phyloP scores from a whole-genome alignment of 2,113 vertebrate species.

The Hippocampus mohnikei region DNA sequence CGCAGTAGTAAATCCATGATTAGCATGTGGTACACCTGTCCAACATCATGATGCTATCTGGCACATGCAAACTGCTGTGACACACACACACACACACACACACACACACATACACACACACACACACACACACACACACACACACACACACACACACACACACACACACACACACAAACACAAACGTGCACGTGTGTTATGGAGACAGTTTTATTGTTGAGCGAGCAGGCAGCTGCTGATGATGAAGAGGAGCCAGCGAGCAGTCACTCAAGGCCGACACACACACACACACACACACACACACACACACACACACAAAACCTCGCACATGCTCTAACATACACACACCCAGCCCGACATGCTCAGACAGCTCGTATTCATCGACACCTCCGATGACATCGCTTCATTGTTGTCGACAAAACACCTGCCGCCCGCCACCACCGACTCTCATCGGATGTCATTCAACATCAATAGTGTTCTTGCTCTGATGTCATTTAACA shows the following conservation, averaged over 20 bases:
- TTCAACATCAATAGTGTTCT: background rate
- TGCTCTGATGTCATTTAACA: background rate
- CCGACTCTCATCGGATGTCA: background rate
- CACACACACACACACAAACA: slow-evolving; percentile 17
- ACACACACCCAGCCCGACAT: slow-evolving; percentile 48
- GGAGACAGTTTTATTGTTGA: slow-evolving; percentile 69
- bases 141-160: slow-evolving; percentile 17
- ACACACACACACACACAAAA: slow-evolving; percentile 31
- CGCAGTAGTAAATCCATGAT: slow-evolving; percentile 62
- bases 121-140: slow-evolving; percentile 23
- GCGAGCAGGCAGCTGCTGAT: slow-evolving; percentile 64
- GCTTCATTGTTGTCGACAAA: slow-evolving; percentile 5
- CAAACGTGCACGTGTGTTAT: slow-evolving; percentile 6
- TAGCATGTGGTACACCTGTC: slow-evolving; percentile 68
- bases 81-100: slow-evolving; percentile 21
- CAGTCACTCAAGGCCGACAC: slow-evolving; percentile 70
- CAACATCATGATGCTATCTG: slow-evolving; percentile 67
- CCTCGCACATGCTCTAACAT: slow-evolving; percentile 32
- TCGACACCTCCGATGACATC: background rate
- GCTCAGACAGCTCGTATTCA: slow-evolving; percentile 13
- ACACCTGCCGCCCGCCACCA: background rate
- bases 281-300: slow-evolving; percentile 44
- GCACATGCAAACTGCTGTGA: slow-evolving; percentile 44
- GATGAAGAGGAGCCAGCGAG: slow-evolving; percentile 70
- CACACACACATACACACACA: slow-evolving; percentile 22